Evolutionary conservation across 2,113 vertebrate genomes (phyloP), one percentile per base, ranked within the genome.

Genomic region (Proteles cristata): DNA sequence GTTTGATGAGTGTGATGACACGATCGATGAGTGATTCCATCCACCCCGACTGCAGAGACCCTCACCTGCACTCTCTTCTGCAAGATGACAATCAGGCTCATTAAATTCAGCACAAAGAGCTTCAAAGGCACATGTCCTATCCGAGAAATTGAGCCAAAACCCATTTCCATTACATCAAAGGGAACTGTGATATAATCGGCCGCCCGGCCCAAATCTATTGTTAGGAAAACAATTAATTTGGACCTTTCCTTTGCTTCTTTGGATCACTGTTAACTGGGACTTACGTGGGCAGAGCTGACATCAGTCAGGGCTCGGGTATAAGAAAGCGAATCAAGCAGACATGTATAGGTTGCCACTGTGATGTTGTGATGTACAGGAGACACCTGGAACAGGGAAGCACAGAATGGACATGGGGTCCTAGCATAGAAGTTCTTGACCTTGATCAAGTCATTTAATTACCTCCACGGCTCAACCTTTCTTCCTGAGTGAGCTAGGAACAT

Each of bases 21-120:
- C 65, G 92, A 98, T 98, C 91, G 1, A 98, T 98, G 98, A 98
- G 82, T 28, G 97, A 97, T 97, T 90, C 96, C 94, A 87, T 97
- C 98, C 98, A 96, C 85, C 86, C 89, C 84, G 94, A 80, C 82
- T 94, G 83, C 96, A 97, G 97, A 95, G 98, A 97, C 71, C 98
- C 97, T 98, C 97, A 94, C 97, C 93, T 93, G 73, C 69, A 91
- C 74, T 96, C 73, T 86, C 93, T 95, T 95, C 98, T 98, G 96
- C 96, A 98, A 98, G 98, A 98, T 97, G 98, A 98, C 98, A 98
- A 98, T 98, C 98, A 96, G 80, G 73, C 94, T 98, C 96, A 97
- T 98, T 98, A 98, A 97, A 98, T 69, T 82, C 92, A 98, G 97
- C 97, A 98, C 96, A 98, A 98, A 97, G 96, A 91, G 98, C 89